Conservation (phyloP, 2,888 invertebrate genomes). For the Erpobdella octoculata region DNA sequence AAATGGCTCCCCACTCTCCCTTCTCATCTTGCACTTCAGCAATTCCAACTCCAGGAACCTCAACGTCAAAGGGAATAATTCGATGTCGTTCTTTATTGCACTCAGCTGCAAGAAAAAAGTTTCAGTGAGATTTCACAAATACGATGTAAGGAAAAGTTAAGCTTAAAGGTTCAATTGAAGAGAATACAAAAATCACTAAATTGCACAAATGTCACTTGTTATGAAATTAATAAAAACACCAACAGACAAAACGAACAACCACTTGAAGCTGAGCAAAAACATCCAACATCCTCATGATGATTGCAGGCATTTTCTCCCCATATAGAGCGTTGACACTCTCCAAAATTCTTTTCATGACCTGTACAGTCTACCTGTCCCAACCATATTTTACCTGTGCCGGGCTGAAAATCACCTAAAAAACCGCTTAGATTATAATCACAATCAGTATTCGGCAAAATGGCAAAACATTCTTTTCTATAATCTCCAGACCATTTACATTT, state of each 20-base stretch:
- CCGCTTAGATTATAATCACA: too few relatives aligned
- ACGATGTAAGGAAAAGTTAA: too few relatives aligned
- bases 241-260: neutral
- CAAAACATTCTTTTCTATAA: too few relatives aligned
- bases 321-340: neutral
- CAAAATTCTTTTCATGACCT: neutral
- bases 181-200: neutral
- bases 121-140: too few relatives aligned
- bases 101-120: too few relatives aligned
- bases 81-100: conserved; percentile 26
- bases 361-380: neutral
- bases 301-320: conserved; percentile 10
- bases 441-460: too few relatives aligned
- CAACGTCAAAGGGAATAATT: conserved; percentile 22
- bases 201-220: neutral
- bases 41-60: conserved; percentile 32
- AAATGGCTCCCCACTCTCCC: conserved; percentile 33
- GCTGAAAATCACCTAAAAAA: neutral
- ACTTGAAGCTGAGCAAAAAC: neutral
- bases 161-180: neutral
- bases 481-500: too few relatives aligned
- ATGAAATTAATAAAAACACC: neutral
- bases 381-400: neutral
- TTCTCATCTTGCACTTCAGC: conserved; percentile 32
- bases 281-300: conserved; percentile 14